A percentile compares a stretch with the other conserved stretches of the same genome.
Conservation (phyloP, 2,888 invertebrate species). For the Crematogaster levior region DNA sequence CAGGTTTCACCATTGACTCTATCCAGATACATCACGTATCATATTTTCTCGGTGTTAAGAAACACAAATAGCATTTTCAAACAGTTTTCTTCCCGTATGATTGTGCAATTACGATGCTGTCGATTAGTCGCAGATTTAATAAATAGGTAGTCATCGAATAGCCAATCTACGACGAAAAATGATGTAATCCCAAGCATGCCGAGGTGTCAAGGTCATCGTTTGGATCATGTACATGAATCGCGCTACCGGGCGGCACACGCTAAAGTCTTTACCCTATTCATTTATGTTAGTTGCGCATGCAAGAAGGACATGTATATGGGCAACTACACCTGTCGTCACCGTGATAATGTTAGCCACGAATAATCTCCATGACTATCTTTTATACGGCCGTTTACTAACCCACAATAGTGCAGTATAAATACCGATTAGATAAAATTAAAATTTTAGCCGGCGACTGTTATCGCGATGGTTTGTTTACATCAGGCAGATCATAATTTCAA, state of each 20-base stretch:
- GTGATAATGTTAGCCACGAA: slow-evolving; percentile 76
- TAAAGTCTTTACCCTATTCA: slow-evolving; percentile 72
- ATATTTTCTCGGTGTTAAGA: not conserved
- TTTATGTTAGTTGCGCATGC: slow-evolving; percentile 80
- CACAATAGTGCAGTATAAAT: slow-evolving; percentile 77
- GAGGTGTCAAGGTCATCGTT: slow-evolving; percentile 67
- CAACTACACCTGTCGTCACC: slow-evolving; percentile 78
- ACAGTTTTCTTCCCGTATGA: not conserved
- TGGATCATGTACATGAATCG: slow-evolving; percentile 65
- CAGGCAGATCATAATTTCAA: slow-evolving; percentile 69
- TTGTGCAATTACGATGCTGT: not conserved
- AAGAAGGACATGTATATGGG: slow-evolving; percentile 78
- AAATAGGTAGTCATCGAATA: not conserved
- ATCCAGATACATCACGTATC: not conserved
- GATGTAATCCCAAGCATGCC: slow-evolving; percentile 39
- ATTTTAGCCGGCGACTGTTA: slow-evolving; percentile 71
- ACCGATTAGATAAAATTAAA: slow-evolving; percentile 79
- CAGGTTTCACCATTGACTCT: not conserved
- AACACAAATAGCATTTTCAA: not conserved
- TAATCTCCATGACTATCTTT: slow-evolving; percentile 73
- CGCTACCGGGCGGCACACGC: slow-evolving; percentile 64
- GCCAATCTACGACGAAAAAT: slow-evolving; percentile 1
- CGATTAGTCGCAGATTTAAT: not conserved
- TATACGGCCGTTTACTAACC: slow-evolving; percentile 72
- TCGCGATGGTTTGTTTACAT: slow-evolving; percentile 74